phyloP scores from a whole-genome alignment of 2,797 vertebrate genomes.

The Merluccius polli region DNA sequence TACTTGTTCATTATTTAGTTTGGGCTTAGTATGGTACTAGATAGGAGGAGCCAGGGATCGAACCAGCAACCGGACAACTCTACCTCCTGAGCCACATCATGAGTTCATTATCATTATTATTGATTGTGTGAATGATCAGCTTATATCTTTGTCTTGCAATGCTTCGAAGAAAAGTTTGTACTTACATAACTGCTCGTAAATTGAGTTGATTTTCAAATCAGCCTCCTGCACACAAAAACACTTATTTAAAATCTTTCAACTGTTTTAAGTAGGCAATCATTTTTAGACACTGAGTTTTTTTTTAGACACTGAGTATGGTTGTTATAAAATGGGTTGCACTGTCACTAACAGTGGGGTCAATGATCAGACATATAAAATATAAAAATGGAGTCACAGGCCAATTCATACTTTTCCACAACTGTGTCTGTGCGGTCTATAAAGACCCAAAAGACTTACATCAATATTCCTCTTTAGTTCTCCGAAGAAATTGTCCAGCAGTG shows the following conservation, averaged over 20 bases:
- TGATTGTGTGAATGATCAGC: neutral
- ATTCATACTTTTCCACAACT: neutral
- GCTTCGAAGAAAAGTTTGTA: slow-evolving; percentile 30
- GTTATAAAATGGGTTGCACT: neutral
- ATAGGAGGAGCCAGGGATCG: neutral
- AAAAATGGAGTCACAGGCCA: too few species aligned
- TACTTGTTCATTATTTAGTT: too few species aligned
- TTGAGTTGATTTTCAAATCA: slow-evolving; percentile 32
- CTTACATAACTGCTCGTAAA: slow-evolving; percentile 38
- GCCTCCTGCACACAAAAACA: slow-evolving; percentile 32
- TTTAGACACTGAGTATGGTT: neutral
- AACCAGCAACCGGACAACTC: too few species aligned
- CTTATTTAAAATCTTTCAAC: neutral
- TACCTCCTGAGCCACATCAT: neutral
- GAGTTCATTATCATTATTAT: neutral
- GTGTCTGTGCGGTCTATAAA: neutral
- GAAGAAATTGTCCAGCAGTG: slow-evolving; percentile 34
- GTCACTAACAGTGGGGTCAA: neutral
- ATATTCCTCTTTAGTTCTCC: slow-evolving; percentile 22
- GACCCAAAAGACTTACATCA: slow-evolving; percentile 35
- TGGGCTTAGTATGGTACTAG: too few species aligned
- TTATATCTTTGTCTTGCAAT: slow-evolving; percentile 34
- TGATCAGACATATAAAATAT: too few species aligned
- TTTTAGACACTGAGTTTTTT: neutral
- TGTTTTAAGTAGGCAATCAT: too few species aligned